Evolutionary conservation across 2,888 invertebrate genomes (phyloP), one percentile per base, ranked within the genome.

Genomic region (Polydrusus cervinus): DNA sequence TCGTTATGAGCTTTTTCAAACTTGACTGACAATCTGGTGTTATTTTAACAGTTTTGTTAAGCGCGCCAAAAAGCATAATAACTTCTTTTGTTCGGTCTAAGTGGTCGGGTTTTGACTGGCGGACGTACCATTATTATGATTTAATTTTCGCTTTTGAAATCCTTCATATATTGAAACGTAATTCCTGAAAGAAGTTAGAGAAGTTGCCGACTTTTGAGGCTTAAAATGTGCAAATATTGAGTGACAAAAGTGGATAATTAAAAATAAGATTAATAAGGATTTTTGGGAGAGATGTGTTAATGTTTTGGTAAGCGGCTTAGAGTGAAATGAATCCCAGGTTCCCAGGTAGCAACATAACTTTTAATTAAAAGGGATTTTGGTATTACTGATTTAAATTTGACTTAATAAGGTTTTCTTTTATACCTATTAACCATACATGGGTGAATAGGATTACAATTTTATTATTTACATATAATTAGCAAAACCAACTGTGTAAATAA

Each of bases 1-100:
- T 64, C 64, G 64, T 45, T 64, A 45, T 64, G 43, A 64, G 64
- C 64, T 55, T 49, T 60, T 69, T 38, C 61, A 51, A 65, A 69
- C 55, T 75, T 81, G 79, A 81, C 76, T 79, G 81, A 79, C 79
- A 75, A 78, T 78, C 77, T 77, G 64, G 80, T 83, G 83, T 83
- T 83, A 83, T 83, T 83, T 82, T 82, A 83, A 80, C 80, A 77
- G 79, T 78, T 79, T 72, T 53, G 79, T 78, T 78, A 78, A 82
- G 82, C 81, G 81, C 79, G 38, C 79, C 81, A 81, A 81, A 80
- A 80, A 72, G 55, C 72, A 64, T 77, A 77, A 77, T 77, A 77
- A 77, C 53, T 71, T 74, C 74, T 74, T 74, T 77, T 77, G 77
- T 77, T 67, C 61, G 68, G 40, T 49, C 55, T 77, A 77, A 77